Evolutionary conservation across 2,888 invertebrate species (phyloP), one percentile per base, ranked within the genome.

Genomic region (Rhagium mordax): DNA sequence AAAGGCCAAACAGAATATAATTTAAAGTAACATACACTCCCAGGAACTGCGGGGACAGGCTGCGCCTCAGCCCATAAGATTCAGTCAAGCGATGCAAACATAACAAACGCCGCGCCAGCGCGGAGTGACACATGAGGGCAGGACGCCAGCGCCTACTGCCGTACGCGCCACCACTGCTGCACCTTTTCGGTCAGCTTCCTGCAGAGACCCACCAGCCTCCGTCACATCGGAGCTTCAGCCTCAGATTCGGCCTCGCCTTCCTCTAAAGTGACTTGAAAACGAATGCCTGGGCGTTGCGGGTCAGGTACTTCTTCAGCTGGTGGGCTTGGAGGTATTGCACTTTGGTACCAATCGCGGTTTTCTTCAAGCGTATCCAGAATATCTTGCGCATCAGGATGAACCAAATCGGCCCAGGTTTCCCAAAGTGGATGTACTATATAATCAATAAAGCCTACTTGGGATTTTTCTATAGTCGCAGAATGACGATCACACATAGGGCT

Each of bases 321-420:
- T 75, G 97, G 98, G 86, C 96, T 96, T 71, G 97, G 96, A 51
- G 98, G 97, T 87, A 98, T 98, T 94, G 96, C 96, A 86, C 94
- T 94, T 78, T 88, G 87, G 79, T 88, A 88, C 94, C 97, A 99
- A 89, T 98, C 98, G 82, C 99, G 93, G 89, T 99, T 99, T 89
- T 99, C 98, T 89, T 99, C 99, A 84, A 99, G 91, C 62, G 97
- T 98, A 89, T 99, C 98, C 79, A 99, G 91, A 84, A 99, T 99
- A 81, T 98, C 96, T 89, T 99, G 98, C 62, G 99, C 99, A 87
- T 99, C 99, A 2, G 99, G 99, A 89, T 98, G 98, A 60, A 99
- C 99, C 78, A 99, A 91, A 88, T 99, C 99, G 10, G 98, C 98
- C 99, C 99, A 99, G 66, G 99, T 99, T 89, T 99, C 99, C 98